Evolutionary conservation across 2,113 vertebrate species (phyloP).

Genomic region (Megaceryle maxima): DNA sequence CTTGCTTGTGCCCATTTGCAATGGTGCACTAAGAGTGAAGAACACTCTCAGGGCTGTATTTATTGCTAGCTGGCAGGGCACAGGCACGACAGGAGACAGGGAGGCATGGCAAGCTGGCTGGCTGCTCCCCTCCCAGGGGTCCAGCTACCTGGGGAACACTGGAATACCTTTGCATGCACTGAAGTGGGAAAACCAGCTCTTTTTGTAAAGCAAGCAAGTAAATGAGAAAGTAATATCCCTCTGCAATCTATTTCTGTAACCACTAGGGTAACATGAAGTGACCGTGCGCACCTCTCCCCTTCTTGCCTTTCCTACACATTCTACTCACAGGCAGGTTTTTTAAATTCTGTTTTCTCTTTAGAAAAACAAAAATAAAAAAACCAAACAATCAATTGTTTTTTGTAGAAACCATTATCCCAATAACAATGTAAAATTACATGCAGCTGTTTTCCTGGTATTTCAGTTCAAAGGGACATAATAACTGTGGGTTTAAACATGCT

Average conservation of each 20-base stretch:
- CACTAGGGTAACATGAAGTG: not conserved
- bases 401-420: not conserved
- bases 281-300: not conserved
- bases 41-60: rapidly evolving
- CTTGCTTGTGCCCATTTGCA: not conserved
- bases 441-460: not conserved
- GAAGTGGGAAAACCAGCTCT: not conserved
- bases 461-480: not conserved
- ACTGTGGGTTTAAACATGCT: not conserved
- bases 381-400: not conserved
- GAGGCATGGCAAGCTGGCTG: not conserved
- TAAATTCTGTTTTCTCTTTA: not conserved
- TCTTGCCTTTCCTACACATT: rapidly evolving
- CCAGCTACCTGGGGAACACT: not conserved
- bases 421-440: not conserved
- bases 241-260: not conserved
- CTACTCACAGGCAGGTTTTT: not conserved
- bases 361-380: no score
- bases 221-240: rapidly evolving
- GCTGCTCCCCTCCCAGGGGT: not conserved
- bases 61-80: not conserved
- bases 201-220: not conserved
- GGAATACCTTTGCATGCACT: rapidly evolving
- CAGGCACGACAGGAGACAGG: no score
- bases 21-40: not conserved